Evolutionary conservation across 2,113 vertebrate genomes (phyloP).

Genomic region (Petrocephalus zakoni): DNA sequence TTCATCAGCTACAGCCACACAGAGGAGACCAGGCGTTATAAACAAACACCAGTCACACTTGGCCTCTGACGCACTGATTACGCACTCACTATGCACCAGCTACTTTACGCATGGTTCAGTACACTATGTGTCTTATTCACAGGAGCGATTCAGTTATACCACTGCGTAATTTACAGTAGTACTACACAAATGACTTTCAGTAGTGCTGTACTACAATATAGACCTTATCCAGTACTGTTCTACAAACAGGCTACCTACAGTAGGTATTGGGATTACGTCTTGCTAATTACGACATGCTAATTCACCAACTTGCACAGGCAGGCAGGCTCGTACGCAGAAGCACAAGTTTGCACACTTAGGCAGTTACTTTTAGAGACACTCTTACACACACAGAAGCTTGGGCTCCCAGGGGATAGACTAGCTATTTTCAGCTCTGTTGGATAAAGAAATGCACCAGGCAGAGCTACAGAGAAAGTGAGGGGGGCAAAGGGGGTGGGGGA

Average conservation of each 20-base stretch:
- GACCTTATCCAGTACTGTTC: not conserved
- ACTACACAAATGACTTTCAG: not conserved
- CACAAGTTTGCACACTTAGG: not conserved
- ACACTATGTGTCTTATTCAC: not conserved
- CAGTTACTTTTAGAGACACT: not conserved
- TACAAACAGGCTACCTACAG: not conserved
- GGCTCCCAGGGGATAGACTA: not conserved
- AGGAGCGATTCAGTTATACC: not conserved
- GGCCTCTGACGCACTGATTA: not conserved
- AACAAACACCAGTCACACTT: not conserved
- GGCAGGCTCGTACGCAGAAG: not conserved
- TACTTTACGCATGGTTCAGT: not conserved
- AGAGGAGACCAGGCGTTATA: slow-evolving; percentile 22
- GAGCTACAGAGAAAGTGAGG: not conserved
- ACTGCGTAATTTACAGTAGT: not conserved
- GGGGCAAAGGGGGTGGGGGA: not conserved
- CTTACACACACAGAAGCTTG: not conserved
- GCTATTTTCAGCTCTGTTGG: not conserved
- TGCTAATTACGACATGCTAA: not conserved
- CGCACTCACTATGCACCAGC: not conserved
- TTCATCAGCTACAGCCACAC: slow-evolving; percentile 31
- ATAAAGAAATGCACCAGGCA: not conserved
- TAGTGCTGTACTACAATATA: not conserved
- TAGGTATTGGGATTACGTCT: not conserved
- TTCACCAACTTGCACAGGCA: not conserved